Conservation (phyloP, 2,797 vertebrate species). For the Neosilurus hyrtlii region DNA sequence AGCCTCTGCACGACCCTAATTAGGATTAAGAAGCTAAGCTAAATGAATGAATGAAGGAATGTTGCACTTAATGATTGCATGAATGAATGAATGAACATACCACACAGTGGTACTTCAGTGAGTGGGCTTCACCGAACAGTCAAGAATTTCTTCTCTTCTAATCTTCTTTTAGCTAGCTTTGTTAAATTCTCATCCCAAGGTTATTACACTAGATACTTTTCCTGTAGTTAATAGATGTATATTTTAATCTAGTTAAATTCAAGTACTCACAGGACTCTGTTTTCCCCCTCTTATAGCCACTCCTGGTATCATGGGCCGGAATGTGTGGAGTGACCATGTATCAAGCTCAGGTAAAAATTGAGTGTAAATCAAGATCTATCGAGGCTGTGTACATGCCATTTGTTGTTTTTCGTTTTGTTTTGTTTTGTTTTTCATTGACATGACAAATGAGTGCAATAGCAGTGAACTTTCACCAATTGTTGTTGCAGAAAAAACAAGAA, state of each 20-base stretch:
- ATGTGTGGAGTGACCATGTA: constrained; percentile 71
- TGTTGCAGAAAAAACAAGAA: neutral
- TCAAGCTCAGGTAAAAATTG: constrained; percentile 63
- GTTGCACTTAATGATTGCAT: no score
- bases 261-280: neutral
- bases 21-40: no score
- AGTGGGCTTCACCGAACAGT: neutral
- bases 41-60: no score
- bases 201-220: neutral
- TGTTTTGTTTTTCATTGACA: neutral
- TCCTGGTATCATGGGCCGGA: constrained; percentile 73
- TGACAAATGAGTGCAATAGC: constrained; percentile 7
- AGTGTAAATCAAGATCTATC: neutral
- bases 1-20: no score
- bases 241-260: neutral
- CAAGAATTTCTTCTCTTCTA: neutral
- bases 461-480: neutral
- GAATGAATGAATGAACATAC: no score
- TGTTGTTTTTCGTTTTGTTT: neutral
- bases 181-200: neutral
- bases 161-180: neutral
- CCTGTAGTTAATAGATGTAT: neutral
- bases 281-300: constrained; percentile 58
- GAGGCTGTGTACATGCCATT: neutral
- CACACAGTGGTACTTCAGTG: neutral